Evolutionary conservation across 53 echinoderm and acorn worm species (phyloP).

Genomic region (Apostichopus leukothele): DNA sequence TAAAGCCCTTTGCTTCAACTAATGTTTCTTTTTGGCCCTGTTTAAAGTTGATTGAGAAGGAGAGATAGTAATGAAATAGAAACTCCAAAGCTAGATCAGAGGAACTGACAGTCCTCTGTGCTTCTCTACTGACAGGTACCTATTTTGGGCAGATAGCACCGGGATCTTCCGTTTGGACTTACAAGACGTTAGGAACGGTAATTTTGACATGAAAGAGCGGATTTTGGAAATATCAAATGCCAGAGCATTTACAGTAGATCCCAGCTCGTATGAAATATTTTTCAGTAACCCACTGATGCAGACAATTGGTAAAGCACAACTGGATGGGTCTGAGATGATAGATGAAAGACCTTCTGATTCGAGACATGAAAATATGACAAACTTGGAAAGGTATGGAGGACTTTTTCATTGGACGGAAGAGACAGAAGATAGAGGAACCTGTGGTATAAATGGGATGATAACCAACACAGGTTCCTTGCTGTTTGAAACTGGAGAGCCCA

Average conservation of each 20-base stretch:
- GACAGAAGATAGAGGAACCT: neutral
- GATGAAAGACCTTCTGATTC: neutral
- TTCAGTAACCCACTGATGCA: constrained; percentile 57
- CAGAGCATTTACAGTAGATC: constrained; percentile 56
- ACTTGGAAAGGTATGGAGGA: constrained; percentile 60
- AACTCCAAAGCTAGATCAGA: no score
- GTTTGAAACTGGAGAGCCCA: neutral
- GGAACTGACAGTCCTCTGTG: neutral
- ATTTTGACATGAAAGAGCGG: constrained; percentile 29
- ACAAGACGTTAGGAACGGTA: constrained; percentile 22
- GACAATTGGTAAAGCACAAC: constrained; percentile 57
- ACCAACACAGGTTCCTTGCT: neutral
- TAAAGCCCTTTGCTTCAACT: no score
- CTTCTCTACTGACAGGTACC: constrained; percentile 59
- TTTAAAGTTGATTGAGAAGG: no score
- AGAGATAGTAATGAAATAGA: no score
- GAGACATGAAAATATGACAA: constrained; percentile 60
- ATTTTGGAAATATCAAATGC: constrained; percentile 47
- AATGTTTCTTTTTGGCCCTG: no score
- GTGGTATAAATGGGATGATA: neutral
- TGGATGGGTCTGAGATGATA: constrained; percentile 64
- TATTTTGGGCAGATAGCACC: constrained; percentile 77
- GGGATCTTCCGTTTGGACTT: constrained; percentile 76
- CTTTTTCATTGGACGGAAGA: constrained; percentile 66
- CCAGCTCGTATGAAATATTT: constrained; percentile 56